Base-by-base conservation (phyloP, 2,797 vertebrate species). In the Sciurus vulgaris region DNA sequence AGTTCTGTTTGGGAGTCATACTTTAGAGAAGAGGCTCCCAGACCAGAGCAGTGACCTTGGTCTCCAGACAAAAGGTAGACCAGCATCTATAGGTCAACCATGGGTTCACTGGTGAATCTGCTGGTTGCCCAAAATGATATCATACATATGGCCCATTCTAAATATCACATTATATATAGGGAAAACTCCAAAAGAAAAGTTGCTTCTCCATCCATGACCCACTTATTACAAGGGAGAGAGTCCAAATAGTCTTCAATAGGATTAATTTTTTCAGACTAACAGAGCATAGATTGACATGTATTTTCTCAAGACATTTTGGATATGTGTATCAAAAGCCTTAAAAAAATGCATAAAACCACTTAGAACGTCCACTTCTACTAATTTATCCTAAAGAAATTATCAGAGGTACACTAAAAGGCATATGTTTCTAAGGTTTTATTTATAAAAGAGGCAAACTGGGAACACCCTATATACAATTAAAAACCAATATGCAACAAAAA, bases 351-450 rank as follows among this genome's bases (percentile, higher is more conserved):
- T 22, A 91, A 49, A 73, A 51, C 38, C 20, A 92, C 78, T 38
- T 63, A 77, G 47, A 94, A 82, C 87, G 70, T 90, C 63, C n/a
- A 67, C 26, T 88, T 76, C 69, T 63, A 92, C 18, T 76, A 35
- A 83, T 59, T 74, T 95, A 89, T 49, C 70, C 78, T 63, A 81
- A 96, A 41, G 13, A 92, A 90, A 89, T 67, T 5, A 73, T 81
- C 83, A 77, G 7, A 86, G 35, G 28, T 28, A 82, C 30, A 79
- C n/a, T 47, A 7, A 47, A 47, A 47, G 44, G 44, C 44, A 5
- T 47, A 47, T 47, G 44, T 41, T 26, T 10, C 69, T 86, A 85
- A 96, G 87, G 30, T 54, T 35, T 44, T 86, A 59, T 33, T 96
- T 91, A 47, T 63, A 84, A 88, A 65, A 91, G 18, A 91, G 33